phyloP scores from a whole-genome alignment of 2,888 invertebrate species.

The Erebia palarica region DNA sequence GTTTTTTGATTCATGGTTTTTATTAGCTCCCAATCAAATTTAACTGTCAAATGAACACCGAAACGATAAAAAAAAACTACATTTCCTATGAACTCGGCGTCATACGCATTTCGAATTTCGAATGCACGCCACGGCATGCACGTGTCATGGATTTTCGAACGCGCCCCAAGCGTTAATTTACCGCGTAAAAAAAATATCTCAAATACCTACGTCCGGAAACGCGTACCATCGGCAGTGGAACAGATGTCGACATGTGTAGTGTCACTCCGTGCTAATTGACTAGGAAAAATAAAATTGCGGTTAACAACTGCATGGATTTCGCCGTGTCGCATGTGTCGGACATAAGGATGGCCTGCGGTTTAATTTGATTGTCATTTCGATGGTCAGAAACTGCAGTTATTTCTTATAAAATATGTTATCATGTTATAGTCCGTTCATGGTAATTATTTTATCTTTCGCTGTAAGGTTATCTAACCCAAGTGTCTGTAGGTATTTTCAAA shows the following conservation, averaged over 20 bases:
- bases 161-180: constrained; percentile 66
- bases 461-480: too few relatives aligned
- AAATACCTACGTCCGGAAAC: constrained; percentile 66
- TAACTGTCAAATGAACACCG: not conserved
- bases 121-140: constrained; percentile 51
- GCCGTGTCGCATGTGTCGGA: constrained; percentile 14
- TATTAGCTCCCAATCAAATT: not conserved
- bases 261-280: constrained; percentile 67
- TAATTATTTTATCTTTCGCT: too few relatives aligned
- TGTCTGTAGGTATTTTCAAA: too few relatives aligned
- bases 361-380: constrained; percentile 2
- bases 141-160: constrained; percentile 55
- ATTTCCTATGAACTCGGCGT: constrained; percentile 16
- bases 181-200: constrained; percentile 64
- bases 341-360: constrained; percentile 6
- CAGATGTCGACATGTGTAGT: constrained; percentile 80
- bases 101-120: constrained; percentile 33
- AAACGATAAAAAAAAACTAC: constrained; percentile 12
- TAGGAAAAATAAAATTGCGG: constrained; percentile 64
- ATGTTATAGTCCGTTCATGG: too few relatives aligned
- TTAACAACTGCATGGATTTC: constrained; percentile 26
- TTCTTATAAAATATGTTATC: not conserved
- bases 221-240: constrained; percentile 72
- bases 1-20: not conserved
- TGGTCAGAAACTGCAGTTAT: not conserved